Conservation (phyloP, 2,797 vertebrate species). For the Gouania willdenowi region DNA sequence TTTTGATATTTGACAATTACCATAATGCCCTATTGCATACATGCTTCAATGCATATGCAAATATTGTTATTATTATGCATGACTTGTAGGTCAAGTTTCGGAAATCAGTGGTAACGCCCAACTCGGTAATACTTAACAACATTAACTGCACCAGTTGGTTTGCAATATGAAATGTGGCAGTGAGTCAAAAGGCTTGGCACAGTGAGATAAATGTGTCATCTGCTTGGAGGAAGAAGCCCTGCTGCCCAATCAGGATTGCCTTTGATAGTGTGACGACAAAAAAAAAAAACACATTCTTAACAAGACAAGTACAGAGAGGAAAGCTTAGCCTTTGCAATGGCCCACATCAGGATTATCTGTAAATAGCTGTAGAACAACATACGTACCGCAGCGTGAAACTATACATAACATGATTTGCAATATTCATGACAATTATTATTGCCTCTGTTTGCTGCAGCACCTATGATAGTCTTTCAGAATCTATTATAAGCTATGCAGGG, state of each 20-base stretch:
- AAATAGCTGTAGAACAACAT: too few relatives aligned
- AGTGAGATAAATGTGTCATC: constrained; percentile 25
- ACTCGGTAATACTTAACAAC: constrained; percentile 28
- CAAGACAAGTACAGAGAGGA: too few relatives aligned
- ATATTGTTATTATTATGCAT: constrained; percentile 34
- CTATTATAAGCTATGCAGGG: too few relatives aligned
- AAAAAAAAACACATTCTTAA: too few relatives aligned
- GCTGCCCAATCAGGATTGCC: constrained; percentile 44
- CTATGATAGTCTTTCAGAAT: too few relatives aligned
- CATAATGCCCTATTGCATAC: constrained; percentile 31
- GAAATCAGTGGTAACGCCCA: constrained; percentile 43
- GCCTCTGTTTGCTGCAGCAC: too few relatives aligned
- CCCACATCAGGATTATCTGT: too few relatives aligned
- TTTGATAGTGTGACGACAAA: constrained; percentile 37
- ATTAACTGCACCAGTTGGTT: constrained; percentile 30
- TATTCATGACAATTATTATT: too few relatives aligned
- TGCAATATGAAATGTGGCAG: constrained; percentile 33
- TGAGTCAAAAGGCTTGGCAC: constrained; percentile 39
- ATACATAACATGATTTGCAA: too few relatives aligned
- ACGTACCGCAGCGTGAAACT: too few relatives aligned
- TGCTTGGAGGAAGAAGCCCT: constrained; percentile 18
- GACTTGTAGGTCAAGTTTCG: constrained; percentile 54
- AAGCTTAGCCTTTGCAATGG: too few relatives aligned
- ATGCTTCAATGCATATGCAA: constrained; percentile 29
- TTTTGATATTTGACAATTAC: constrained; percentile 44